phyloP scores from a whole-genome alignment of 2,888 invertebrate genomes.

The Pinctada fucata region DNA sequence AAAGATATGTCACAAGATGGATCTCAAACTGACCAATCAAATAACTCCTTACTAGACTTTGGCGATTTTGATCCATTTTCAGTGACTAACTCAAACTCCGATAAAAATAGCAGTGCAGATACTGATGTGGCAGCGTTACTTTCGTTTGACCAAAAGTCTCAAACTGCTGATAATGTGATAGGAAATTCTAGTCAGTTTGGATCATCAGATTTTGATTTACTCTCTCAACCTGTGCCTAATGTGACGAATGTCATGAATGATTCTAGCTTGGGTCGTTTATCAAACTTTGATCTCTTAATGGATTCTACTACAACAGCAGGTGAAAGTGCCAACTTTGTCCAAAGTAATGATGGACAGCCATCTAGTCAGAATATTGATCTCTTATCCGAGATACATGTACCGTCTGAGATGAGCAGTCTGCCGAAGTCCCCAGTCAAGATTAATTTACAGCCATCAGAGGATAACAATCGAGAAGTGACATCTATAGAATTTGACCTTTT shows the following conservation, averaged over 20 bases:
- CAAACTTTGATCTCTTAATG: background rate
- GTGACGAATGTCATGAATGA: background rate
- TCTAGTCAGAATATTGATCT: constrained; percentile 2
- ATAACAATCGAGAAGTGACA: background rate
- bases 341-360: background rate
- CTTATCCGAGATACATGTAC: background rate
- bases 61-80: constrained; percentile 4
- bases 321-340: background rate
- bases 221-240: background rate
- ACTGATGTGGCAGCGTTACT: background rate
- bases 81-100: background rate
- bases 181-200: background rate
- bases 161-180: background rate
- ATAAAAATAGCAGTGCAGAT: background rate
- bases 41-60: constrained; percentile 18
- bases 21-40: constrained; percentile 10
- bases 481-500: constrained; percentile 31
- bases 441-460: background rate
- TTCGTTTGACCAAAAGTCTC: background rate
- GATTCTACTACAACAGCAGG: background rate
- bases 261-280: background rate
- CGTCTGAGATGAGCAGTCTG: background rate
- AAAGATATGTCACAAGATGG: constrained; percentile 34
- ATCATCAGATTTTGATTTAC: background rate
- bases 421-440: background rate